These are phyloP conservation scores for Psephotus haematonotus DNA, from an alignment of 2,113 vertebrate genomes.

Conservation along the genomic window DNA sequence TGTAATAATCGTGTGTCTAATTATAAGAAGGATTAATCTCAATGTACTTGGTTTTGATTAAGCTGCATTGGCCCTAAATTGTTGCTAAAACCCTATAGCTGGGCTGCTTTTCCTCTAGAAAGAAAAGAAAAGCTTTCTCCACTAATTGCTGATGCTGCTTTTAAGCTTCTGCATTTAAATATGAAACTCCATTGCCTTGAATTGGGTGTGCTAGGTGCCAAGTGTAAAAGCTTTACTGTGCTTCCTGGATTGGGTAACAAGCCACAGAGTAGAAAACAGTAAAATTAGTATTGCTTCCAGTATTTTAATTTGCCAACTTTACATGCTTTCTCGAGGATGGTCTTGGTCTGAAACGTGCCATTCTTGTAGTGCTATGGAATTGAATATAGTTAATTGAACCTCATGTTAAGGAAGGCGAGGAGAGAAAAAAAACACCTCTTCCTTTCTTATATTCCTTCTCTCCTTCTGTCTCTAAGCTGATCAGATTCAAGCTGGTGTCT, in stretches of 20 bases:
- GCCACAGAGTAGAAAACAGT: not conserved
- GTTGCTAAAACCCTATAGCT: not conserved
- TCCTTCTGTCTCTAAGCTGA: not conserved
- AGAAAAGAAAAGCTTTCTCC: not conserved
- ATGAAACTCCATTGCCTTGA: not conserved
- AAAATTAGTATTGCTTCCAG: not conserved
- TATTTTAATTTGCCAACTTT: not conserved
- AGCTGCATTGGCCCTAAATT: not conserved
- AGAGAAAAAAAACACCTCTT: not conserved
- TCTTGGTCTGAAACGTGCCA: not conserved
- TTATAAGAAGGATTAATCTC: not conserved
- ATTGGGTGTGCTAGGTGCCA: not conserved
- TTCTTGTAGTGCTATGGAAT: not conserved
- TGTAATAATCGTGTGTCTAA: not conserved
- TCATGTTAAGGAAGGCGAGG: not conserved
- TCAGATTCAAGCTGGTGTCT: not conserved
- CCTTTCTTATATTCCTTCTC: not conserved
- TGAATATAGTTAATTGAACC: not conserved
- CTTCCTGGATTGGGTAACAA: not conserved
- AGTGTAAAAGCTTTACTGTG: not conserved
- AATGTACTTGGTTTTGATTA: not conserved
- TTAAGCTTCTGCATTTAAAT: not conserved
- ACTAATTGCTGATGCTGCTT: fast-evolving
- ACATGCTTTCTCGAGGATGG: not conserved
- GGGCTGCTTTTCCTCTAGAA: not conserved